These are phyloP conservation scores for Morelia viridis DNA, from an alignment of 2,797 vertebrate species.

Conservation along the genomic window DNA sequence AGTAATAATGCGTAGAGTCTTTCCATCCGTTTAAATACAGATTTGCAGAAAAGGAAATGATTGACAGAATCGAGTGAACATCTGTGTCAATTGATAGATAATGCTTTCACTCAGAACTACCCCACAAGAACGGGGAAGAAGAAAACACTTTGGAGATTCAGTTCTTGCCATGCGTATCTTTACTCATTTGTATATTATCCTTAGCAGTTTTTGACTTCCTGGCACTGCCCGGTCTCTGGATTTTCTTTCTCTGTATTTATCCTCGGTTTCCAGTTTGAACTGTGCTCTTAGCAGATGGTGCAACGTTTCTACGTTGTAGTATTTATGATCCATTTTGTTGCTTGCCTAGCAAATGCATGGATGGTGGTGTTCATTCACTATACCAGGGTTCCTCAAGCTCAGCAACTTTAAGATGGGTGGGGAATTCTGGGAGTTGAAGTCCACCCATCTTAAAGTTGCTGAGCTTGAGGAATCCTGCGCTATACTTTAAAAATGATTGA, in stretches of 20 bases:
- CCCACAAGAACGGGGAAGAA: not conserved
- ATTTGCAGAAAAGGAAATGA: conserved; percentile 60
- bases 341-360: conserved; percentile 58
- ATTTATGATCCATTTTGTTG: conserved; percentile 51
- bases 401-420: no score
- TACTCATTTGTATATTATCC: conserved; percentile 62
- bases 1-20: conserved; percentile 29
- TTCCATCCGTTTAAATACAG: conserved; percentile 57
- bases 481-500: conserved; percentile 42
- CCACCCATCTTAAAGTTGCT: no score
- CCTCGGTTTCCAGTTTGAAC: conserved; percentile 72
- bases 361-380: conserved; percentile 32
- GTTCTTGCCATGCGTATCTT: conserved; percentile 61
- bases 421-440: no score
- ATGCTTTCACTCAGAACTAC: conserved; percentile 24
- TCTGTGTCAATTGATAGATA: conserved; percentile 64
- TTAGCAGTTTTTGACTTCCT: conserved; percentile 65
- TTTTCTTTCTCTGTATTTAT: conserved; percentile 34
- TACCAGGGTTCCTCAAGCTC: no score
- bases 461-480: conserved; percentile 6
- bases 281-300: conserved; percentile 68
- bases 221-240: conserved; percentile 51
- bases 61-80: conserved; percentile 66
- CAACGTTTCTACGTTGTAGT: conserved; percentile 22
- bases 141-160: conserved; percentile 43